Percentiles rank a stretch among this genome's conserved stretches.
phyloP scores from a whole-genome alignment of 1,140 invertebrate species.

The Argopecten irradians region DNA sequence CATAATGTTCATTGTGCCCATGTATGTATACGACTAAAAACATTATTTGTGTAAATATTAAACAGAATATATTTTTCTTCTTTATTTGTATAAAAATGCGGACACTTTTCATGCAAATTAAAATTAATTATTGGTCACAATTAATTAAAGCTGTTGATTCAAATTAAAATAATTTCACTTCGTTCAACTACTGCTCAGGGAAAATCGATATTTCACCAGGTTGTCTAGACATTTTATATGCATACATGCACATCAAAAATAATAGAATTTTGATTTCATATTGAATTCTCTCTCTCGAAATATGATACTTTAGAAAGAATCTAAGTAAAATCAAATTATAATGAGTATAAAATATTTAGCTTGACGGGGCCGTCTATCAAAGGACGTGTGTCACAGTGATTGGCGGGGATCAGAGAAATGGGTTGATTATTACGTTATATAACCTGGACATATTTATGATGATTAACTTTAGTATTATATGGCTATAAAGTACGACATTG shows the following conservation, averaged over 20 bases:
- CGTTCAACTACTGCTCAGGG: neutral
- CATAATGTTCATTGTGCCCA: neutral
- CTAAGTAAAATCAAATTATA: neutral
- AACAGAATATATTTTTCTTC: neutral
- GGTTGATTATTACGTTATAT: neutral
- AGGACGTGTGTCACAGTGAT: neutral
- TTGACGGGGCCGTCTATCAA: neutral
- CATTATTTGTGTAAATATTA: neutral
- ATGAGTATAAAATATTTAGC: neutral
- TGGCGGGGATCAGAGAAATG: neutral
- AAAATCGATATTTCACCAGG: neutral
- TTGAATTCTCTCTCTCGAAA: too few species aligned
- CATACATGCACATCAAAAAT: neutral
- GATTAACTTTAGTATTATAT: neutral
- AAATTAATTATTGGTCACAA: neutral
- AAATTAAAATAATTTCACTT: neutral
- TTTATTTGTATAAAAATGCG: neutral
- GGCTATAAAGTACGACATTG: neutral
- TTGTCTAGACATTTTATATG: neutral
- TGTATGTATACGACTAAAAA: neutral
- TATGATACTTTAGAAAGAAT: neutral
- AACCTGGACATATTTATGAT: neutral
- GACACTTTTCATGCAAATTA: neutral
- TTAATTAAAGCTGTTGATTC: neutral
- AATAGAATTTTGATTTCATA: neutral